These are phyloP conservation scores for Atta texana DNA, from an alignment of 1,140 invertebrate genomes.

Conservation along the genomic window DNA sequence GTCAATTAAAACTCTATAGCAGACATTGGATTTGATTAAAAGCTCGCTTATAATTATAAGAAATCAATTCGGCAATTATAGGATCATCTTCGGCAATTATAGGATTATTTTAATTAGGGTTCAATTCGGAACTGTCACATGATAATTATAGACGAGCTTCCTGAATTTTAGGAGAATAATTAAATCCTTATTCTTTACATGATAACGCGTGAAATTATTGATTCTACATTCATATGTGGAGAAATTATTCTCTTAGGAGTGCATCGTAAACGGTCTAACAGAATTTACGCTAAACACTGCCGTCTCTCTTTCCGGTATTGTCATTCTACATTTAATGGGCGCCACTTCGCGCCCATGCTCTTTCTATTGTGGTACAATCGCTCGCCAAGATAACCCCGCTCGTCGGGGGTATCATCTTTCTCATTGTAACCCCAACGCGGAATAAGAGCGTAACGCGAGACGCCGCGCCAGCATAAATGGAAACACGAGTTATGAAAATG, in stretches of 20 bases:
- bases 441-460: constrained; percentile 69
- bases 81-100: not conserved
- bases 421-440: constrained; percentile 57
- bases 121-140: not conserved
- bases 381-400: constrained; percentile 59
- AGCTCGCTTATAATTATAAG: not conserved
- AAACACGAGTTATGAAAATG: constrained; percentile 25
- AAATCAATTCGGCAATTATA: not conserved
- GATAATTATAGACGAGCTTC: constrained; percentile 8
- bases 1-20: constrained; percentile 13
- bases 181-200: not conserved
- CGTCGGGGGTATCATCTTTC: constrained; percentile 67
- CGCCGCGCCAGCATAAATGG: constrained; percentile 1
- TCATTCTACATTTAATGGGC: constrained; percentile 65
- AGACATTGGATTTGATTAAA: not conserved
- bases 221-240: constrained; percentile 5
- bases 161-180: not conserved
- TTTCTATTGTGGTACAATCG: constrained; percentile 36
- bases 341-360: not conserved
- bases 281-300: constrained; percentile 49
- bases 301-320: constrained; percentile 32
- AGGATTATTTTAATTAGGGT: not conserved
- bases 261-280: constrained; percentile 49
- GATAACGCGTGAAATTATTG: not conserved
- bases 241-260: constrained; percentile 49